Percentiles rank a stretch among this genome's conserved stretches.
Evolutionary conservation across 2,113 vertebrate species (phyloP).

Genomic region (Zosterops pallidus): DNA sequence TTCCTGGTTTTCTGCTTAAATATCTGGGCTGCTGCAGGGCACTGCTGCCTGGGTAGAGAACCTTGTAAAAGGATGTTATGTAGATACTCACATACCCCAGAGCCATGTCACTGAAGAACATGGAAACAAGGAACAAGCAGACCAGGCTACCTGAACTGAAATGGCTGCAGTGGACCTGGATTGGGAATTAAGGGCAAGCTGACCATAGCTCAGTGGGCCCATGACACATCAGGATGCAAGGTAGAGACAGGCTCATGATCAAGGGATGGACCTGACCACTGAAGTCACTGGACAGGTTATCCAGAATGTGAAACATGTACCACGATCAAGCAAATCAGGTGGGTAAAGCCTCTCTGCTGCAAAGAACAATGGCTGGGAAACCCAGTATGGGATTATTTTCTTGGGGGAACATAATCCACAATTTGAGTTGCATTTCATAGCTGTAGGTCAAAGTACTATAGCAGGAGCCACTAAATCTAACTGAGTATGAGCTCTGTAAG

Average conservation of each 20-base stretch:
- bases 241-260: accelerated
- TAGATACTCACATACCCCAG: not conserved
- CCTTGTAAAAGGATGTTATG: accelerated
- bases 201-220: not conserved
- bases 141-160: not conserved
- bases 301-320: not conserved
- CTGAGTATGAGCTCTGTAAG: not conserved
- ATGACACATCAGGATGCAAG: not conserved
- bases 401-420: not conserved
- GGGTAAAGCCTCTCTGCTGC: not conserved
- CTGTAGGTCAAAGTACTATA: not conserved
- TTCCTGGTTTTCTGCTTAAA: not conserved
- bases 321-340: not conserved
- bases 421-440: not conserved
- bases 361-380: not conserved
- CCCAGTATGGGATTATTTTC: not conserved
- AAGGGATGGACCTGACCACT: not conserved
- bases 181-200: not conserved
- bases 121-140: not conserved
- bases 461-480: not conserved
- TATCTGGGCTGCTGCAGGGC: not conserved
- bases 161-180: not conserved
- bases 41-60: not conserved
- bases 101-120: not conserved
- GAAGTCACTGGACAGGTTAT: not conserved